These are phyloP conservation scores for Trematocara variabile DNA, from an alignment of 2,113 vertebrate genomes.

Conservation along the genomic window DNA sequence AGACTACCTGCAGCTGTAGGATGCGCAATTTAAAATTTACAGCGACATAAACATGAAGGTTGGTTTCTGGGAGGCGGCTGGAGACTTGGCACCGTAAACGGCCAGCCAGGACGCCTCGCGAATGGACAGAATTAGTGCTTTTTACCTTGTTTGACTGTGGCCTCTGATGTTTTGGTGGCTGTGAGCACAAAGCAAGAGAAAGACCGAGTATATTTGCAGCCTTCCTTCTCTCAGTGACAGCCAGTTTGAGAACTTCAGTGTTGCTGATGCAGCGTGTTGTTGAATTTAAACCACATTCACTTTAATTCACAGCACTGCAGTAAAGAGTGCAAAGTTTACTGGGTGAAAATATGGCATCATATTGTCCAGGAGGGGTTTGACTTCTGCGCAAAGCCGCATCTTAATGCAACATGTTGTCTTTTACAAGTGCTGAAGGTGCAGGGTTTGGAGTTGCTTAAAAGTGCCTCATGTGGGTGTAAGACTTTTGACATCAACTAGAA, in stretches of 20 bases:
- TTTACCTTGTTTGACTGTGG: neutral
- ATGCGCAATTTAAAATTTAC: neutral
- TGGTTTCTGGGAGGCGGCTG: neutral
- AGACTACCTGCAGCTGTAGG: neutral
- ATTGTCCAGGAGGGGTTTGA: accelerated
- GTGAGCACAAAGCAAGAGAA: neutral
- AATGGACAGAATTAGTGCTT: neutral
- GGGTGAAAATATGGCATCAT: neutral
- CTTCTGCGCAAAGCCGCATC: accelerated
- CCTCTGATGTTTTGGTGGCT: neutral
- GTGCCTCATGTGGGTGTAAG: neutral
- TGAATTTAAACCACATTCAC: neutral
- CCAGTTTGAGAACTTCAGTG: neutral
- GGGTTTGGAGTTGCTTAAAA: neutral
- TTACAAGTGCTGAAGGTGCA: neutral
- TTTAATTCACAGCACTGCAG: neutral
- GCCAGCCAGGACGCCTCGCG: neutral
- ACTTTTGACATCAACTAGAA: neutral
- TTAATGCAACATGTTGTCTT: accelerated
- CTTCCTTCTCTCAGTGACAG: neutral
- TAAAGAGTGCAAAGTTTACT: neutral
- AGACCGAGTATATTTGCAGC: neutral
- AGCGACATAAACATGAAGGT: neutral
- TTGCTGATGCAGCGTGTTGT: neutral
- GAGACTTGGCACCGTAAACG: neutral